A percentile compares a stretch with the other conserved stretches of the same genome.
phyloP scores from a whole-genome alignment of 2,888 invertebrate species.

The Orthosia gothica region DNA sequence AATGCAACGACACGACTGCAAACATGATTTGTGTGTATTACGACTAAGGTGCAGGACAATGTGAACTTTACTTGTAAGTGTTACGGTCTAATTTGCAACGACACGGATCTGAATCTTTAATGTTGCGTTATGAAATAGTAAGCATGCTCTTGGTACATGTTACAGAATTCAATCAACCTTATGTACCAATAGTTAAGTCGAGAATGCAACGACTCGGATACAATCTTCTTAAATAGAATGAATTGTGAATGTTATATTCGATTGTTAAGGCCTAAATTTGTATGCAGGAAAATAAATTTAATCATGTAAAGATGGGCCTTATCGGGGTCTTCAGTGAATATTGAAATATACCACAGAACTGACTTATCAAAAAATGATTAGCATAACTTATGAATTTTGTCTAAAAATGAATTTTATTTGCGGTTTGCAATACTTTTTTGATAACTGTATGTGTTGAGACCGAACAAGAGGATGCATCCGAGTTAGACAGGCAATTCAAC shows the following conservation, averaged over 20 bases:
- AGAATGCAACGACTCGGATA: constrained; percentile 14
- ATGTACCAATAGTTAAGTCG: constrained; percentile 12
- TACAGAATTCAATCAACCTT: constrained; percentile 10
- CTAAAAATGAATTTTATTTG: neutral
- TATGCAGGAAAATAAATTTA: constrained; percentile 5
- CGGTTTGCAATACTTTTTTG: constrained; percentile 2
- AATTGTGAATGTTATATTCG: constrained; percentile 8
- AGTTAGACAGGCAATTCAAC: neutral
- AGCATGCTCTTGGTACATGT: constrained; percentile 27
- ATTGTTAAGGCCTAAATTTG: constrained; percentile 15
- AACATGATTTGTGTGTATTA: neutral
- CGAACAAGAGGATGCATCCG: neutral
- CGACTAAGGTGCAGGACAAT: constrained; percentile 16
- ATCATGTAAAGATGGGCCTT: neutral
- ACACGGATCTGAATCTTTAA: constrained; percentile 39
- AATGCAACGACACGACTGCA: constrained; percentile 2
- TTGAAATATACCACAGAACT: constrained; percentile 8
- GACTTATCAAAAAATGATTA: neutral
- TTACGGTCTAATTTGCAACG: constrained; percentile 31
- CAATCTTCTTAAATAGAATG: neutral
- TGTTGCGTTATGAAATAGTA: constrained; percentile 27
- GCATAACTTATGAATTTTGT: neutral
- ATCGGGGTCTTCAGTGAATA: constrained; percentile 6
- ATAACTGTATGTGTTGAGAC: neutral
- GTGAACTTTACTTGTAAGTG: constrained; percentile 28